Percentiles rank a stretch among this genome's conserved stretches.
These are phyloP conservation scores for Lepidocolaptes lacrymiger DNA, from an alignment of 2,797 vertebrate genomes.

Conservation along the genomic window DNA sequence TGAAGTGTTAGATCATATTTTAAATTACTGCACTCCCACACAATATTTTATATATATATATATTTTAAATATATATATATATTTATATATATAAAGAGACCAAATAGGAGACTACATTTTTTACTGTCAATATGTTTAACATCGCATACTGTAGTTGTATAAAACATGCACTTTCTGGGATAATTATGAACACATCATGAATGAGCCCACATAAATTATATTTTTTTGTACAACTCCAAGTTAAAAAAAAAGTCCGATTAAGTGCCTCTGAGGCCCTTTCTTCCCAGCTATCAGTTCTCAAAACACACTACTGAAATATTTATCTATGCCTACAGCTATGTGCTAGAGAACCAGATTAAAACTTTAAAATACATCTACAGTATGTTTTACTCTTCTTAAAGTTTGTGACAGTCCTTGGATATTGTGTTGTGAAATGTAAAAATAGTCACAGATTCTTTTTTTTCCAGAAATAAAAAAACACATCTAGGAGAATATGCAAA, in stretches of 20 bases:
- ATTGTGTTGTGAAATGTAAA: slow-evolving; percentile 82
- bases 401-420: slow-evolving; percentile 75
- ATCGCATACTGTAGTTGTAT: slow-evolving; percentile 83
- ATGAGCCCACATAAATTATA: slow-evolving; percentile 89
- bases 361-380: slow-evolving; percentile 85
- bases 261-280: slow-evolving; percentile 82
- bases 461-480: slow-evolving; percentile 77
- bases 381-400: slow-evolving; percentile 81
- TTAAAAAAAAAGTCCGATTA: slow-evolving; percentile 81
- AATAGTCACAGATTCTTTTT: slow-evolving; percentile 75
- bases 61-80: slow-evolving; percentile 49
- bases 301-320: slow-evolving; percentile 76
- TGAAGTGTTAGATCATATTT: slow-evolving; percentile 65
- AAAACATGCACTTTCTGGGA: slow-evolving; percentile 90
- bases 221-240: slow-evolving; percentile 83
- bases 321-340: slow-evolving; percentile 78
- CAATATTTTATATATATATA: slow-evolving; percentile 57
- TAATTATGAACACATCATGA: slow-evolving; percentile 89
- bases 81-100: slow-evolving; percentile 57
- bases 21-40: slow-evolving; percentile 61
- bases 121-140: slow-evolving; percentile 87
- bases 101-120: slow-evolving; percentile 80
- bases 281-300: slow-evolving; percentile 81
- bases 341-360: slow-evolving; percentile 80
- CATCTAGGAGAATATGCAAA: slow-evolving; percentile 71